Percentiles rank a stretch among this genome's conserved stretches.
These are phyloP conservation scores for Drosophila watanabei DNA, from an alignment of 1,140 invertebrate species.

Conservation along the genomic window DNA sequence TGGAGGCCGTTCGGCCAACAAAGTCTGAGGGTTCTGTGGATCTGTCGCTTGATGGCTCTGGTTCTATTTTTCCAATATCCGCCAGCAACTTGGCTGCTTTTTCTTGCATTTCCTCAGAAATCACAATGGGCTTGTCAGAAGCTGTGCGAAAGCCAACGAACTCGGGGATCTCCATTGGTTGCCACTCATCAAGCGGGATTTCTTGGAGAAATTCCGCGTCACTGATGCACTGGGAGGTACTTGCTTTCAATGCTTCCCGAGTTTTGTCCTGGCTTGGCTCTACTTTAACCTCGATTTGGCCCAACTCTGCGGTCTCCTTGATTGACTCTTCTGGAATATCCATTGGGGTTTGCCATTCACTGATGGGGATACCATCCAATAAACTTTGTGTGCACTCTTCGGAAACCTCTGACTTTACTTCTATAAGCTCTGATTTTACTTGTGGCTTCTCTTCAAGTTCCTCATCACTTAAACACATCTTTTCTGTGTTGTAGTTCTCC, in stretches of 20 bases:
- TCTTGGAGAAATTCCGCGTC: constrained; percentile 23
- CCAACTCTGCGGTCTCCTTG: not conserved
- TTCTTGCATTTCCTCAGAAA: too few species aligned
- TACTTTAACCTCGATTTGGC: not conserved
- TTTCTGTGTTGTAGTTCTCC: constrained; percentile 31
- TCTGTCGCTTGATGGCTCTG: not conserved
- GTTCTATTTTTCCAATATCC: constrained; percentile 11
- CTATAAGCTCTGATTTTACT: not conserved
- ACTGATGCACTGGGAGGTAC: not conserved
- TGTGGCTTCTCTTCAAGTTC: not conserved
- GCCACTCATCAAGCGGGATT: constrained; percentile 46
- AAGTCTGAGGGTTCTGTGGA: not conserved
- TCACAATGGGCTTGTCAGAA: too few species aligned
- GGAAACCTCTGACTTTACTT: not conserved
- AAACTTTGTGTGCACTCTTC: not conserved
- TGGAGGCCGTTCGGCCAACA: constrained; percentile 43
- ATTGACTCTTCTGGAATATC: constrained; percentile 13
- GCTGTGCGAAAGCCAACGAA: too few species aligned
- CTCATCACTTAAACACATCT: not conserved
- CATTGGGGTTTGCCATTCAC: constrained; percentile 47
- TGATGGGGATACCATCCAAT: constrained; percentile 35
- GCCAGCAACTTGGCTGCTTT: constrained; percentile 25
- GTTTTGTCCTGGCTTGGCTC: not conserved
- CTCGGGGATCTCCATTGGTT: constrained; percentile 39
- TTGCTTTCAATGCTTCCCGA: not conserved